Evolutionary conservation across 2,113 vertebrate species (phyloP).

Genomic region (Hippoglossus stenolepis): DNA sequence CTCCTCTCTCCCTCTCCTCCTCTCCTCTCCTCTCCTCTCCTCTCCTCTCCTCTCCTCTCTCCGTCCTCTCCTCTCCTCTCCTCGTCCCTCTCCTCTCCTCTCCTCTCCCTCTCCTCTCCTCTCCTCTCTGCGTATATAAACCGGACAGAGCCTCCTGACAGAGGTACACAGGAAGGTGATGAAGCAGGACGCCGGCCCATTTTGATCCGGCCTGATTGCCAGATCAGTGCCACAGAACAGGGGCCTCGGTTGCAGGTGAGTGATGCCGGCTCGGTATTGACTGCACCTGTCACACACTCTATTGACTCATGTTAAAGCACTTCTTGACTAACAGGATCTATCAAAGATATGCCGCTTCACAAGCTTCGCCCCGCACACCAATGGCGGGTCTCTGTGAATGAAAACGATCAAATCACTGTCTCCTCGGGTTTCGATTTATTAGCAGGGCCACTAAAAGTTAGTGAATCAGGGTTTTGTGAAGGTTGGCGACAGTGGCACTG

Average conservation of each 20-base stretch:
- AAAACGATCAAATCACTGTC: slow-evolving; percentile 44
- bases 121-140: not conserved
- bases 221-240: slow-evolving; percentile 49
- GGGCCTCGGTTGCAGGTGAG: slow-evolving; percentile 58
- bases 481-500: not conserved
- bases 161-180: slow-evolving; percentile 46
- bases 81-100: not conserved
- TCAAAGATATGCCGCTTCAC: slow-evolving; percentile 52
- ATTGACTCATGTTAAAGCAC: slow-evolving; percentile 64
- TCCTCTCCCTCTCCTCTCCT: slow-evolving; percentile 3
- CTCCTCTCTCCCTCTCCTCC: not conserved
- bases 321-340: slow-evolving; percentile 67
- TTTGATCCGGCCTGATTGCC: slow-evolving; percentile 50
- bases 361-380: not conserved
- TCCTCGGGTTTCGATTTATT: slow-evolving; percentile 39
- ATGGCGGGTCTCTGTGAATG: slow-evolving; percentile 26
- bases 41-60: slow-evolving; percentile 10
- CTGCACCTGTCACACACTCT: slow-evolving; percentile 61
- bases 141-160: slow-evolving; percentile 25
- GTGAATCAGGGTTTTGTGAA: not conserved
- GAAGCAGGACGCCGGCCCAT: slow-evolving; percentile 45
- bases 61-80: slow-evolving; percentile 9
- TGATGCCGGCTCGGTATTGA: slow-evolving; percentile 64
- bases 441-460: slow-evolving; percentile 22
- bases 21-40: slow-evolving; percentile 6